A percentile compares a stretch with the other conserved stretches of the same genome.
Conservation (phyloP, 2,888 invertebrate genomes). For the Sclerodermus sp. region DNA sequence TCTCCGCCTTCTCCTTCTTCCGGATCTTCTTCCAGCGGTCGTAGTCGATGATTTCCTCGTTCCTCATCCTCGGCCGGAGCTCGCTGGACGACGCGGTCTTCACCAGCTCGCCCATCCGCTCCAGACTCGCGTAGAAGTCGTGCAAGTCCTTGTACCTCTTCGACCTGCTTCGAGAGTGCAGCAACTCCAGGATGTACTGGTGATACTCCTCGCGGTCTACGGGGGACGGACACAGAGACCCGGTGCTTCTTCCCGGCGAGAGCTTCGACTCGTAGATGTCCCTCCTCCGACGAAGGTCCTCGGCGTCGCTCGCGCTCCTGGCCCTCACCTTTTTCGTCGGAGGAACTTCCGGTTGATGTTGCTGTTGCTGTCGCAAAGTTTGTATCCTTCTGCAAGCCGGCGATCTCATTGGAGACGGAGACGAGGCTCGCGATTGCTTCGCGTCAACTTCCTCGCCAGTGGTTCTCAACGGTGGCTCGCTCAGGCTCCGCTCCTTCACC, state of each 20-base stretch:
- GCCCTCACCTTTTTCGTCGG: conserved; percentile 62
- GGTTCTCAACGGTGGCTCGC: conserved; percentile 67
- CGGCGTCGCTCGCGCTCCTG: conserved; percentile 69
- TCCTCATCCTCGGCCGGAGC: conserved; percentile 71
- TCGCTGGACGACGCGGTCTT: conserved; percentile 72
- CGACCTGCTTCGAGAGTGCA: conserved; percentile 70
- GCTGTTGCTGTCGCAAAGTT: conserved; percentile 49
- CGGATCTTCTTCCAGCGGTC: conserved; percentile 84
- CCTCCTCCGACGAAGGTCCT: conserved; percentile 40
- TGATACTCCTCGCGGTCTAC: conserved; percentile 67
- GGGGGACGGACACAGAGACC: conserved; percentile 56
- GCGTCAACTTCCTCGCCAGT: conserved; percentile 29
- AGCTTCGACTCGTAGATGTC: conserved; percentile 32
- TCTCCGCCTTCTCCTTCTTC: conserved; percentile 77
- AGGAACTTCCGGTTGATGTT: conserved; percentile 38
- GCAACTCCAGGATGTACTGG: conserved; percentile 68
- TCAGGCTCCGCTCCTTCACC: conserved; percentile 63
- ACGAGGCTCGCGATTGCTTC: conserved; percentile 53
- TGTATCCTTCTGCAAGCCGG: conserved; percentile 70
- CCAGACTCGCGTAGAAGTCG: conserved; percentile 82
- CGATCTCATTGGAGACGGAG: conserved; percentile 66
- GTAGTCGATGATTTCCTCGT: conserved; percentile 82
- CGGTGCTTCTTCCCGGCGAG: conserved; percentile 56
- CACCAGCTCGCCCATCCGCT: conserved; percentile 82
- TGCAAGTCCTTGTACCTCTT: conserved; percentile 83